phyloP scores from a whole-genome alignment of 2,888 invertebrate genomes.

The Synergus itoensis region DNA sequence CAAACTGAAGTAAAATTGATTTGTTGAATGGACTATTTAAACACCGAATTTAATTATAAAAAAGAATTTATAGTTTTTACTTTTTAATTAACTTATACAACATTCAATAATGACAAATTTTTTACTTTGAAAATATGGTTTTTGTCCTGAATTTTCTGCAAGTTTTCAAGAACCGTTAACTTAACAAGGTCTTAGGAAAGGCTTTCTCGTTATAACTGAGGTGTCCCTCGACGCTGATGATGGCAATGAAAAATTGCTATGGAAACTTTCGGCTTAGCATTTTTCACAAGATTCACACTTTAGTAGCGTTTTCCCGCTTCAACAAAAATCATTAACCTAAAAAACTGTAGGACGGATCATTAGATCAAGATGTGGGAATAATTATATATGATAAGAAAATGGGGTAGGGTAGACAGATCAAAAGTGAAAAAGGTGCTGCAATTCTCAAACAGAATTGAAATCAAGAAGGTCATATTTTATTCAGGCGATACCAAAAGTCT shows the following conservation, averaged over 20 bases:
- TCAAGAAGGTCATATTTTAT: slow-evolving; percentile 27
- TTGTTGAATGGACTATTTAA: no score
- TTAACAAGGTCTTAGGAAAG: slow-evolving; percentile 1
- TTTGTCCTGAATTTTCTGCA: background rate
- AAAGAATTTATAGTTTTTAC: no score
- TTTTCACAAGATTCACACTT: slow-evolving; percentile 59
- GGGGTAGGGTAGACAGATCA: background rate
- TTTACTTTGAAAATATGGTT: background rate
- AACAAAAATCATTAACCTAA: slow-evolving; percentile 68
- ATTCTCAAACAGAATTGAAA: background rate
- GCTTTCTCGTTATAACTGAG: background rate
- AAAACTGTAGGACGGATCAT: slow-evolving; percentile 50
- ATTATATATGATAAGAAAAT: background rate
- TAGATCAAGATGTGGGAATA: background rate
- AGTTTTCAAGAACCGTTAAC: background rate
- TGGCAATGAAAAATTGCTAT: background rate
- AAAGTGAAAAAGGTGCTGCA: background rate
- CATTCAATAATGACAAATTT: no score
- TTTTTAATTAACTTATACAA: no score
- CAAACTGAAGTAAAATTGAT: no score
- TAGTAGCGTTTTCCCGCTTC: slow-evolving; percentile 60
- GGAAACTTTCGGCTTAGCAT: slow-evolving; percentile 44
- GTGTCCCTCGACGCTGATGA: background rate
- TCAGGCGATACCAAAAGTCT: slow-evolving; percentile 14
- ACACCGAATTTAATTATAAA: no score